Conservation (phyloP, 2,113 vertebrate genomes). For the Cephalopholis sonnerati region DNA sequence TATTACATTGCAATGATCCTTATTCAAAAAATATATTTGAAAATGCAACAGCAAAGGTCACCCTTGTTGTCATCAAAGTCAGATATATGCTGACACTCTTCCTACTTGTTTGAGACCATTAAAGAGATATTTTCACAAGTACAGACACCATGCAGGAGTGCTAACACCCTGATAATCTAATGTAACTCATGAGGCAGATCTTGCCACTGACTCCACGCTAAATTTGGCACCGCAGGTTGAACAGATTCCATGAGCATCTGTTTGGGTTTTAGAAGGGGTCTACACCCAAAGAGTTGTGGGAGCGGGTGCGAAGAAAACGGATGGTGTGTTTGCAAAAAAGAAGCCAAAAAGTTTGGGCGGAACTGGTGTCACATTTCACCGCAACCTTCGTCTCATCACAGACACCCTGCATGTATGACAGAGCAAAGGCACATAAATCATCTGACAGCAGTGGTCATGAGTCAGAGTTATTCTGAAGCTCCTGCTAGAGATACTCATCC, state of each 20-base stretch:
- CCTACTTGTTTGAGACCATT: neutral
- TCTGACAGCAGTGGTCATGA: conserved; percentile 61
- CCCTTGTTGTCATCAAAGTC: neutral
- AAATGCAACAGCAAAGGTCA: neutral
- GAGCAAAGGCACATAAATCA: conserved; percentile 64
- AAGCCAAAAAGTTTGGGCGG: conserved; percentile 13
- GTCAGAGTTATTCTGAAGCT: conserved; percentile 69
- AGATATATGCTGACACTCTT: neutral
- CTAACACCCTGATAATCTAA: conserved; percentile 3
- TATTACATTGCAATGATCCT: too few relatives aligned
- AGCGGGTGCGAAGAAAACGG: conserved; percentile 4
- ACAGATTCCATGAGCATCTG: conserved; percentile 59
- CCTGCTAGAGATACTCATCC: conserved; percentile 70
- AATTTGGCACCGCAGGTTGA: conserved; percentile 34
- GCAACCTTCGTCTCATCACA: conserved; percentile 33
- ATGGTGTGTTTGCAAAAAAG: conserved; percentile 1
- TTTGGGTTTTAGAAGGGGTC: conserved; percentile 34
- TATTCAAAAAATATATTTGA: too few relatives aligned
- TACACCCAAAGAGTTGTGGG: conserved; percentile 9
- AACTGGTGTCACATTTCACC: conserved; percentile 46
- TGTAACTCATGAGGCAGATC: conserved; percentile 9
- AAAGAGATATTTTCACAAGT: conserved; percentile 21
- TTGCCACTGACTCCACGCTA: neutral
- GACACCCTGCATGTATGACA: conserved; percentile 63
- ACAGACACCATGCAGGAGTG: conserved; percentile 9